Evolutionary conservation across 2,113 vertebrate species (phyloP).

Genomic region (Eulemur macaco): DNA sequence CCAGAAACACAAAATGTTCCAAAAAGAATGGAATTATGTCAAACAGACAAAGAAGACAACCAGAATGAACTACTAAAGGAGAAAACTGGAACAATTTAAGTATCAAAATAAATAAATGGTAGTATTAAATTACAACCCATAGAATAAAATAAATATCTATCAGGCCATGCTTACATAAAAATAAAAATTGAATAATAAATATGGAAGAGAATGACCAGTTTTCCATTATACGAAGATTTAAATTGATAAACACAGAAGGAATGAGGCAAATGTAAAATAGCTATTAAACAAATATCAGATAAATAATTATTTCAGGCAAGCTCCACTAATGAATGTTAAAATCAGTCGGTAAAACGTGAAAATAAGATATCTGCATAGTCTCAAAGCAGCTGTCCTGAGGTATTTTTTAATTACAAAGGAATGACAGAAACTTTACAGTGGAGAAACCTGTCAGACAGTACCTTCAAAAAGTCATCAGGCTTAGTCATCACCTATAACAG

Average conservation of each 20-base stretch:
- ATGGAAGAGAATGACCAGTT: not conserved
- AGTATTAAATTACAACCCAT: not conserved
- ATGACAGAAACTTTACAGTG: not conserved
- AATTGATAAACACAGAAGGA: not conserved
- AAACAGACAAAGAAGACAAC: not conserved
- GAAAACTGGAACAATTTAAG: not conserved
- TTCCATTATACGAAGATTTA: not conserved
- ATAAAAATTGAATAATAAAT: not conserved
- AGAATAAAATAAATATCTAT: not conserved
- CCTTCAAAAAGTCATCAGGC: not conserved
- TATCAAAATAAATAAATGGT: not conserved
- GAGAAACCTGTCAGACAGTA: not conserved
- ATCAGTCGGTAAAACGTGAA: not conserved
- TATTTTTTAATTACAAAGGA: not conserved
- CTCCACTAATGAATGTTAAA: not conserved
- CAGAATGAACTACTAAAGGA: not conserved
- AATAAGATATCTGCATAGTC: not conserved
- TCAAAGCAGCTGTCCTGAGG: not conserved
- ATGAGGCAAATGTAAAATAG: not conserved
- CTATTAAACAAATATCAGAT: not conserved
- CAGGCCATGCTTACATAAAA: not conserved
- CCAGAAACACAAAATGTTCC: not conserved
- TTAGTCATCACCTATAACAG: not conserved
- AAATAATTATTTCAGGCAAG: not conserved
- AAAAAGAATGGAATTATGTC: not conserved